Evolutionary conservation across 1,140 invertebrate species (phyloP).

Genomic region (Agraylea sexmaculata): DNA sequence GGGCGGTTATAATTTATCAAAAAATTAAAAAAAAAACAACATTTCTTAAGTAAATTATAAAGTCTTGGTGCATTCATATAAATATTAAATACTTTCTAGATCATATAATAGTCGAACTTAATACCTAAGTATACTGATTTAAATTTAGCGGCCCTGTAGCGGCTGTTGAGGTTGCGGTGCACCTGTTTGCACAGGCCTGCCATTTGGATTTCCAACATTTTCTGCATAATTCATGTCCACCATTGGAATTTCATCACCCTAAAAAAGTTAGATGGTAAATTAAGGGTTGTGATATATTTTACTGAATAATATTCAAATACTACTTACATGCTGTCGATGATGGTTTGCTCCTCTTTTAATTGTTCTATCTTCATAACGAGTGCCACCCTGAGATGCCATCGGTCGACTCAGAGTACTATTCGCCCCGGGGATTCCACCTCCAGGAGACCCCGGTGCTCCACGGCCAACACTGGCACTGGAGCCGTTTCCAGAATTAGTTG

Average conservation of each 20-base stretch:
- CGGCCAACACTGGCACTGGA: constrained; percentile 6
- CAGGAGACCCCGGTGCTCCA: constrained; percentile 60
- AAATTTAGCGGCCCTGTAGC: constrained; percentile 30
- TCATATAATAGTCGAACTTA: no score
- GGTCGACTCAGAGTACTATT: constrained; percentile 90
- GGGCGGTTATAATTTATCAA: no score
- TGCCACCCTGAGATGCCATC: constrained; percentile 88
- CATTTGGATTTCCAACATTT: constrained; percentile 37
- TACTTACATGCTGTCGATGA: constrained; percentile 40
- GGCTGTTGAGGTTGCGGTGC: constrained; percentile 35
- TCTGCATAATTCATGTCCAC: constrained; percentile 62
- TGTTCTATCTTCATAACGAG: constrained; percentile 83
- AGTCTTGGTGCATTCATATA: no score
- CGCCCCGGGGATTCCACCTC: constrained; percentile 48
- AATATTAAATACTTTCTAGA: no score
- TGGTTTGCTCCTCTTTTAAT: constrained; percentile 47
- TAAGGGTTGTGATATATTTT: constrained; percentile 1
- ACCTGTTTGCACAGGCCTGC: constrained; percentile 36
- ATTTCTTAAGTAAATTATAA: no score
- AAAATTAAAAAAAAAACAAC: no score
- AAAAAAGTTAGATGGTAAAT: constrained; percentile 18
- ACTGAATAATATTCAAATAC: constrained; percentile 23
- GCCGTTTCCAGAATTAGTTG: constrained; percentile 44
- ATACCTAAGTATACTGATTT: background rate
- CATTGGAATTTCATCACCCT: constrained; percentile 64